Evolutionary conservation across 2,113 vertebrate genomes (phyloP), one percentile per base, ranked within the genome.

Genomic region (Petroica traversi): DNA sequence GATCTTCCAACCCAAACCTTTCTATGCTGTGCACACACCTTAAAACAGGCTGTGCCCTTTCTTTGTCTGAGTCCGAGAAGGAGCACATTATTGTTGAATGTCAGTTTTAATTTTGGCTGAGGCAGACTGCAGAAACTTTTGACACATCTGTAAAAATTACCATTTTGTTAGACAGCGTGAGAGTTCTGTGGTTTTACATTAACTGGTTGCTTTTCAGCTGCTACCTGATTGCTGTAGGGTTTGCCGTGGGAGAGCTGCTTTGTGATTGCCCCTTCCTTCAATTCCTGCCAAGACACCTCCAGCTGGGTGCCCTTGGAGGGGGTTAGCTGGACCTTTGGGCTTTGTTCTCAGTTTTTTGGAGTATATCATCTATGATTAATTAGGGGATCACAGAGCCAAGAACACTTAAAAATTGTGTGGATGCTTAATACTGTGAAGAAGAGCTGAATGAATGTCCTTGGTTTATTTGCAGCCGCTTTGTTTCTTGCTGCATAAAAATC

Each of bases 61-160:
- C 51, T 38, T 20, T 6, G 46, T 48, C 62, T 5, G n/a, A 33
- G 26, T 29, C 9, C 29, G 33, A 7, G 29, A 5, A 2, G 23
- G 22, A 29, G 8, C 26, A 5, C 3, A 0, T 59, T 38, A 2
- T 46, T 82, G 33, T 31, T 9, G 26, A 61, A 9, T 1, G 0
- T 49, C 15, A 13, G 3, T 57, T 38, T 59, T 69, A 36, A 3
- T 24, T 51, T n/a, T 3, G 62, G 5, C 7, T 25, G 54, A 57
- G 58, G 48, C 55, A 64, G 51, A 15, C 31, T 61, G 38, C 15
- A 26, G 41, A 34, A 87, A 26, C n/a, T 45, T 71, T 29, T n/a
- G 52, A 33, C 1, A 1, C 18, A 23, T 29, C 36, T 46, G 4
- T 34, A 57, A 55, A 80, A 36, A 12, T 18, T 29, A 33, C 33